These are phyloP conservation scores for Drosophila paramelanica DNA, from an alignment of 2,888 invertebrate species.

Conservation along the genomic window DNA sequence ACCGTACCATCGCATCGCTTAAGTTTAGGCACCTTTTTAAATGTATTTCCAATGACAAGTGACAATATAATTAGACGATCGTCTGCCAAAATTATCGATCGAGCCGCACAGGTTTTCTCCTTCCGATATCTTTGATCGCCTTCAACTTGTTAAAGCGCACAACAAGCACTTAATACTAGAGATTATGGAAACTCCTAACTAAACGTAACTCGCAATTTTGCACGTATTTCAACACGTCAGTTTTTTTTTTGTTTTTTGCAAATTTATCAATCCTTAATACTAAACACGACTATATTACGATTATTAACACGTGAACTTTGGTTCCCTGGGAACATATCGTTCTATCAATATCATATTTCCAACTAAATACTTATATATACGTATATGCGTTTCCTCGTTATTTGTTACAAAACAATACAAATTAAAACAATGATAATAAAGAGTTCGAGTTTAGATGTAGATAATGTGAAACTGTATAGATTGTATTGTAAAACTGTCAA, in stretches of 20 bases:
- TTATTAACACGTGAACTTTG: slow-evolving; percentile 11
- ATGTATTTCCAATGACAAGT: slow-evolving; percentile 59
- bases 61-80: slow-evolving; percentile 59
- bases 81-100: slow-evolving; percentile 18
- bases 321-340: background rate
- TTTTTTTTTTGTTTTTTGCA: background rate
- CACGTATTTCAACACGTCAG: slow-evolving; percentile 1
- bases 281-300: background rate
- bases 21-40: background rate
- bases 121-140: slow-evolving; percentile 3
- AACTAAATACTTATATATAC: slow-evolving; percentile 40
- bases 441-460: slow-evolving; percentile 48
- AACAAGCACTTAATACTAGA: slow-evolving; percentile 45
- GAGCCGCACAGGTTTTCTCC: slow-evolving; percentile 9
- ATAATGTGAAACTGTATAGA: slow-evolving; percentile 42
- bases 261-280: background rate
- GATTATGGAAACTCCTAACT: slow-evolving; percentile 17
- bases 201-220: slow-evolving; percentile 7
- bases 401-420: slow-evolving; percentile 51
- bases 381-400: slow-evolving; percentile 61
- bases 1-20: background rate
- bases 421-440: background rate
- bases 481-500: slow-evolving; percentile 46
- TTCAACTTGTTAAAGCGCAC: slow-evolving; percentile 47
- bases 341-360: slow-evolving; percentile 15